These are phyloP conservation scores for Psix sp. DNA, from an alignment of 1,140 invertebrate species.

Conservation along the genomic window DNA sequence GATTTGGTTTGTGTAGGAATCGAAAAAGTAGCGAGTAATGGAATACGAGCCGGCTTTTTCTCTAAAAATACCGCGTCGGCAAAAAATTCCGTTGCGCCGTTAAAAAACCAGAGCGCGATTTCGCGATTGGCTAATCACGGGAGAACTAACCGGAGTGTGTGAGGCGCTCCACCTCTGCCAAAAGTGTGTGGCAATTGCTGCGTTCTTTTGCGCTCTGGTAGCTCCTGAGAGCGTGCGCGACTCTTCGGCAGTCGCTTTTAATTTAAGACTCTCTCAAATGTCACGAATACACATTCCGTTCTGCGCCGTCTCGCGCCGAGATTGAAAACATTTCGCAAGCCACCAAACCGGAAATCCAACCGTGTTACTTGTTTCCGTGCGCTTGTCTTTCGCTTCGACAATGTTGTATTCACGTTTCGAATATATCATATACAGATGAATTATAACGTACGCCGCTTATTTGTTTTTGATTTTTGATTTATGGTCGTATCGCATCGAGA, in stretches of 20 bases:
- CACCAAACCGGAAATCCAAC: conserved; percentile 45
- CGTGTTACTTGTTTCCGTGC: conserved; percentile 21
- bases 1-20: conserved; percentile 6
- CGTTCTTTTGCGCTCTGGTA: conserved; percentile 65
- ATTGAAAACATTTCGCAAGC: conserved; percentile 61
- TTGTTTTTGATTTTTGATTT: conserved; percentile 26
- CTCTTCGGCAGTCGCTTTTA: conserved; percentile 64
- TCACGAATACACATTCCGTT: conserved; percentile 72
- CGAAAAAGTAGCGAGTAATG: conserved; percentile 23
- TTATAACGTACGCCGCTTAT: conserved; percentile 5
- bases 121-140: conserved; percentile 51
- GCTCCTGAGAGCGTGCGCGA: conserved; percentile 56
- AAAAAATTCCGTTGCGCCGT: conserved; percentile 42
- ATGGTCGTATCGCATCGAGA: not conserved
- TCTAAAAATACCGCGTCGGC: conserved; percentile 49
- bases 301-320: conserved; percentile 55
- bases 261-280: conserved; percentile 74
- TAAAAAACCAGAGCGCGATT: conserved; percentile 35
- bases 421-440: conserved; percentile 6
- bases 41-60: conserved; percentile 45
- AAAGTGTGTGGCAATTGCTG: conserved; percentile 70
- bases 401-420: conserved; percentile 6
- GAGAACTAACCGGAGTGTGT: conserved; percentile 20
- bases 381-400: conserved; percentile 4
- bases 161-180: conserved; percentile 57